Evolutionary conservation across 2,797 vertebrate species (phyloP).

Genomic region (Sebastes minor): DNA sequence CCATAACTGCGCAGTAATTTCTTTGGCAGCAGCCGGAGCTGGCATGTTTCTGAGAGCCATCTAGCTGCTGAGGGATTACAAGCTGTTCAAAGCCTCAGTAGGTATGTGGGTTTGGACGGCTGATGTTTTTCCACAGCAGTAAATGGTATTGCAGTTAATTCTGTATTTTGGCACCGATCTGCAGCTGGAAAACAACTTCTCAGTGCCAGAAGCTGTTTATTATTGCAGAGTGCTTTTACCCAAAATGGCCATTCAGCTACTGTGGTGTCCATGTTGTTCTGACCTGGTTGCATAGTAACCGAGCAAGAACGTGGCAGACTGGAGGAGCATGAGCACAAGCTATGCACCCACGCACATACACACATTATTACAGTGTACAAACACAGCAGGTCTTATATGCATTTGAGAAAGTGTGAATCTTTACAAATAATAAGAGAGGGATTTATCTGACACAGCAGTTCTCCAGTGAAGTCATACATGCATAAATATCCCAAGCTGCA

Average conservation of each 20-base stretch:
- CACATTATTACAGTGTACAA: conserved; percentile 21
- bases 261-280: conserved; percentile 75
- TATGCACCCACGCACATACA: conserved; percentile 26
- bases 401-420: conserved; percentile 44
- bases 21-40: conserved; percentile 62
- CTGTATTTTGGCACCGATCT: conserved; percentile 75
- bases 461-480: conserved; percentile 46
- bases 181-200: conserved; percentile 78
- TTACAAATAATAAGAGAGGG: conserved; percentile 14
- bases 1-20: conserved; percentile 69
- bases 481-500: conserved; percentile 39
- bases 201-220: conserved; percentile 78
- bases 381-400: conserved; percentile 27
- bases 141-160: conserved; percentile 81
- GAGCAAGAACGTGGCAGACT: conserved; percentile 65
- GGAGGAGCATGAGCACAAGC: conserved; percentile 39
- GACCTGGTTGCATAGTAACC: conserved; percentile 78
- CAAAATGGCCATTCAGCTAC: conserved; percentile 81
- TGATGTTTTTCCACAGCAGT: conserved; percentile 80
- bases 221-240: conserved; percentile 78
- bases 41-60: conserved; percentile 69
- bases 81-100: conserved; percentile 77
- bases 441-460: conserved; percentile 62
- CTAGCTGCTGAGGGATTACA: conserved; percentile 76
- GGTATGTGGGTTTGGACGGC: conserved; percentile 78